Conservation (phyloP, 2,888 invertebrate genomes). For the Parasteatoda lunata region DNA sequence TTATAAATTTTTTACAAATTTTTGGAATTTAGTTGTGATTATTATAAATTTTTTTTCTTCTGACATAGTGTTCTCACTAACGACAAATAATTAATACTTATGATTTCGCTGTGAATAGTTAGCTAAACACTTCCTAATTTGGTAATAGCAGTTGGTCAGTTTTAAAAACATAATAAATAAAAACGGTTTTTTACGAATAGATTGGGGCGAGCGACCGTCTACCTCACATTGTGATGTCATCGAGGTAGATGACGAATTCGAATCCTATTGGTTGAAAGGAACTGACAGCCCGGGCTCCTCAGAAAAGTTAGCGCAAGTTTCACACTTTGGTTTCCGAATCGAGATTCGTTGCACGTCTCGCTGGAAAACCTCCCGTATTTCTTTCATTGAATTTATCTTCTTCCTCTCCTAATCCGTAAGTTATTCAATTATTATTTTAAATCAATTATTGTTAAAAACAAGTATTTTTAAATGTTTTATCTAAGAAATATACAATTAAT, state of each 20-base stretch:
- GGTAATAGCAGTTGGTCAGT: too few species aligned
- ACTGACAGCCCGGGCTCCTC: background rate
- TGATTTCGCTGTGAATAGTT: too few species aligned
- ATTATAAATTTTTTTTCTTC: too few species aligned
- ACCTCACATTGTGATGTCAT: background rate
- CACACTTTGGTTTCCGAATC: constrained; percentile 60
- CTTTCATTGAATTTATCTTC: background rate
- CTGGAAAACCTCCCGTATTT: constrained; percentile 20
- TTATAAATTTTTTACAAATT: too few species aligned
- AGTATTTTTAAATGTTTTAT: too few species aligned
- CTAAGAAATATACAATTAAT: too few species aligned
- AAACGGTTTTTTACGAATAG: background rate
- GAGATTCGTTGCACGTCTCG: constrained; percentile 60
- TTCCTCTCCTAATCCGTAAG: background rate
- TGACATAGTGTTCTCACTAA: too few species aligned
- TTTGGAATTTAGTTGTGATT: too few species aligned
- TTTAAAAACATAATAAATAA: too few species aligned
- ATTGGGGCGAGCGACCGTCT: background rate
- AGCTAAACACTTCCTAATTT: too few species aligned
- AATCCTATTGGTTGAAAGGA: background rate
- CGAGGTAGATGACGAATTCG: background rate
- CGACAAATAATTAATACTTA: too few species aligned
- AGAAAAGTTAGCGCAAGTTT: background rate
- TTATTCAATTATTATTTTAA: too few species aligned
- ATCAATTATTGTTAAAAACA: background rate